A percentile compares a stretch with the other conserved stretches of the same genome.
Conservation (phyloP, 2,113 vertebrate genomes). For the Dissostichus mawsoni region DNA sequence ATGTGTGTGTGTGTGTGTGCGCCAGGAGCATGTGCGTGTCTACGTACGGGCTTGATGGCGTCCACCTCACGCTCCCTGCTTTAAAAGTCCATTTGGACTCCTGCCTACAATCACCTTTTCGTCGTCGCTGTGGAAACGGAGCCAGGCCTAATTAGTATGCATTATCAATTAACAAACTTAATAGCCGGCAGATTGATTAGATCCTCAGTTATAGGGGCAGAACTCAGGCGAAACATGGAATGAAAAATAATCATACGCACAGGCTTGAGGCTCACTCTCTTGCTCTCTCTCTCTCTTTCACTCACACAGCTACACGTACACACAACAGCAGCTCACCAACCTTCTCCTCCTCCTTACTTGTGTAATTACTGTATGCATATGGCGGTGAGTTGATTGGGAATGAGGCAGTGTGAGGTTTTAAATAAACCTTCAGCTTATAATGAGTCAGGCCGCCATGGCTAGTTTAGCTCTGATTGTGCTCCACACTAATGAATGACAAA, state of each 20-base stretch:
- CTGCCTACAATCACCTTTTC: constrained; percentile 99
- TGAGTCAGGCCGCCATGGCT: constrained; percentile 87
- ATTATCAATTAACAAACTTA: constrained; percentile 99
- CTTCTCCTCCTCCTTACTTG: constrained; percentile 93
- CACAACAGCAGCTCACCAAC: constrained; percentile 89
- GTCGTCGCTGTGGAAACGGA: constrained; percentile 97
- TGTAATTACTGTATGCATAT: constrained; percentile 98
- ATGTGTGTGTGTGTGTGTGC: not conserved
- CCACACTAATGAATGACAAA: constrained; percentile 83
- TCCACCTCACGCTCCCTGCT: constrained; percentile 95
- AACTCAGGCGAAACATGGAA: constrained; percentile 98
- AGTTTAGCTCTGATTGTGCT: constrained; percentile 87
- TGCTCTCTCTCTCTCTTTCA: constrained; percentile 12
- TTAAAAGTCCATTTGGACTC: constrained; percentile 99
- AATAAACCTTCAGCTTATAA: constrained; percentile 90
- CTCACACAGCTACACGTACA: constrained; percentile 42
- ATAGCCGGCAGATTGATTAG: constrained; percentile 99
- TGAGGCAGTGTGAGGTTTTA: constrained; percentile 88
- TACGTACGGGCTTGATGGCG: constrained; percentile 90
- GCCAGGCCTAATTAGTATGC: constrained; percentile 99
- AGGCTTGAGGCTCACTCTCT: constrained; percentile 59
- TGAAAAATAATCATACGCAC: constrained; percentile 93
- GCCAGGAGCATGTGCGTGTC: not conserved
- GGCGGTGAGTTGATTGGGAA: constrained; percentile 93
- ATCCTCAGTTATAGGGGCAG: constrained; percentile 99